Evolutionary conservation across 1,140 invertebrate genomes (phyloP).

Genomic region (Chrysomallon squamiferum): DNA sequence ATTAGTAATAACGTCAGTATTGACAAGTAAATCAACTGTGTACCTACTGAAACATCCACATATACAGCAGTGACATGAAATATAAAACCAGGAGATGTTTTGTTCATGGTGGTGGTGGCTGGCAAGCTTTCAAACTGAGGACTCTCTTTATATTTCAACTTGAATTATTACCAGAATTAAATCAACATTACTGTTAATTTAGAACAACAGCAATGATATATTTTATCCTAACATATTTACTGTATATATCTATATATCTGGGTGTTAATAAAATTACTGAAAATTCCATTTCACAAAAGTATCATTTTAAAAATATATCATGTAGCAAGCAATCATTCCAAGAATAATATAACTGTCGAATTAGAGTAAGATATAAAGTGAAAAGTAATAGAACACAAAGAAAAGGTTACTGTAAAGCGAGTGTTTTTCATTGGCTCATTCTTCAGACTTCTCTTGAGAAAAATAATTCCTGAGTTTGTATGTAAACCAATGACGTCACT

Average conservation of each 20-base stretch:
- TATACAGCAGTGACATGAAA: conserved; percentile 17
- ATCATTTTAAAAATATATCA: too few relatives aligned
- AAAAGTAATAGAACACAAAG: too few relatives aligned
- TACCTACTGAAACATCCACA: conserved; percentile 23
- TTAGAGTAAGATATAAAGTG: too few relatives aligned
- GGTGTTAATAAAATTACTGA: too few relatives aligned
- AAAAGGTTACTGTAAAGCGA: conserved; percentile 6
- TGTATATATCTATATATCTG: too few relatives aligned
- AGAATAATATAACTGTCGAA: too few relatives aligned
- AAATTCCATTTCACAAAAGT: conserved; percentile 18
- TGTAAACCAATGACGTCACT: conserved; percentile 20
- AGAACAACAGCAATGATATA: too few relatives aligned
- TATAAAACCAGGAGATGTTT: conserved; percentile 7
- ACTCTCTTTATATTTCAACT: conserved; percentile 30
- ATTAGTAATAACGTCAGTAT: too few relatives aligned
- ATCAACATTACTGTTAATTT: too few relatives aligned
- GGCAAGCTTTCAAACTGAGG: conserved; percentile 22
- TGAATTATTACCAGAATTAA: conserved; percentile 30
- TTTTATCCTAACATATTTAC: too few relatives aligned
- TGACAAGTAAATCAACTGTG: too few relatives aligned
- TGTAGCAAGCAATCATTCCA: too few relatives aligned
- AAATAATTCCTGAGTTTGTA: conserved; percentile 14
- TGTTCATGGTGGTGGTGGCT: conserved; percentile 18
- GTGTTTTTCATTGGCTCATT: neutral
- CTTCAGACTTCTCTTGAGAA: conserved; percentile 8